Percentiles rank a stretch among this genome's conserved stretches.
Evolutionary conservation across 2,113 vertebrate genomes (phyloP).

Genomic region (Pluvialis apricaria): DNA sequence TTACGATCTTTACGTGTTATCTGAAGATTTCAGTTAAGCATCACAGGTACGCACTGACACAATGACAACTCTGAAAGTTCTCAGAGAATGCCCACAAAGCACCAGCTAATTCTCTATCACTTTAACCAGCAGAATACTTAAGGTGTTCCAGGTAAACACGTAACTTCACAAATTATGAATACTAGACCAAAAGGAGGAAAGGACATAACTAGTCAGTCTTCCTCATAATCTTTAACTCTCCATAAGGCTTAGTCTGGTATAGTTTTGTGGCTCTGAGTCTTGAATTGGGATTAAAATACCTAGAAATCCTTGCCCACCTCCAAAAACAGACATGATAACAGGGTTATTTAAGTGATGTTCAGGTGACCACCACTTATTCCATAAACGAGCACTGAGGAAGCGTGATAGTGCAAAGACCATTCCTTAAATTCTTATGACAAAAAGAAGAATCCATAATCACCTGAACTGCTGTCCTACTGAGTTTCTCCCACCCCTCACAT

Average conservation of each 20-base stretch:
- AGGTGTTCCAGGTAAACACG: not conserved
- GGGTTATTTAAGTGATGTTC: not conserved
- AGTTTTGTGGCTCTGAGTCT: not conserved
- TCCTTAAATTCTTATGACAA: not conserved
- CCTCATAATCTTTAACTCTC: not conserved
- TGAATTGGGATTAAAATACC: not conserved
- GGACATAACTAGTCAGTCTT: not conserved
- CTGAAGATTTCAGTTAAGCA: not conserved
- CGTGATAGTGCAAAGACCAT: not conserved
- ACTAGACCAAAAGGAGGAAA: not conserved
- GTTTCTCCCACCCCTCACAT: not conserved
- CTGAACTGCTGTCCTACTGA: not conserved
- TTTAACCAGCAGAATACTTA: not conserved
- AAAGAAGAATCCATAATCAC: not conserved
- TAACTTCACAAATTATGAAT: not conserved
- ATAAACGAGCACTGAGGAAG: not conserved
- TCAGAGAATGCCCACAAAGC: not conserved
- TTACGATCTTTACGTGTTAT: not conserved
- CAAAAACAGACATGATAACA: not conserved
- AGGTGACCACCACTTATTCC: not conserved
- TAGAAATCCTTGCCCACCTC: not conserved
- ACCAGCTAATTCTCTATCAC: not conserved
- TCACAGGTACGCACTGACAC: not conserved
- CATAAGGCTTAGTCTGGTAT: not conserved
- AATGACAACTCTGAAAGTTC: not conserved